These are phyloP conservation scores for Crossaster papposus DNA, from an alignment of 53 echinoderm and acorn worm species.

Conservation along the genomic window DNA sequence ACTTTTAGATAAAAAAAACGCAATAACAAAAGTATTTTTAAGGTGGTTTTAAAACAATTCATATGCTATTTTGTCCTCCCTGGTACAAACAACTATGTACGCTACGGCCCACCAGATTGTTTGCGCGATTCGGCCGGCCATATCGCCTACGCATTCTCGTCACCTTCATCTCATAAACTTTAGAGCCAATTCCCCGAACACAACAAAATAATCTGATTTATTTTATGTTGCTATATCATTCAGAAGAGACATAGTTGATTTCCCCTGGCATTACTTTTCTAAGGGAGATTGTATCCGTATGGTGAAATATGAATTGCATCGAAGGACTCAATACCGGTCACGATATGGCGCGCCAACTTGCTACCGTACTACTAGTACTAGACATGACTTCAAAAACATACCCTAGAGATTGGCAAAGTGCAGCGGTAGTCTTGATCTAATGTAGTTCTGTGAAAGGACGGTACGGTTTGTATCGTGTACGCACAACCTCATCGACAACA, in stretches of 20 bases:
- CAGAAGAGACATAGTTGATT: conserved; percentile 24
- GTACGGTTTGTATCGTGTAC: not conserved
- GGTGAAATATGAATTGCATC: not conserved
- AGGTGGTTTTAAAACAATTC: no score
- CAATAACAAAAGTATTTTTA: no score
- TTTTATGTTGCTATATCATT: conserved; percentile 11
- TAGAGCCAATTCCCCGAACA: not conserved
- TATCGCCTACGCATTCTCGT: not conserved
- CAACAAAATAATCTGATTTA: conserved; percentile 38
- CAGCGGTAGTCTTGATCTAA: not conserved
- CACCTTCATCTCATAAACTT: conserved; percentile 18
- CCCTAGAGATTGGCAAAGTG: not conserved
- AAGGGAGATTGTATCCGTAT: not conserved
- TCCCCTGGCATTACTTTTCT: not conserved
- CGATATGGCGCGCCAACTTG: not conserved
- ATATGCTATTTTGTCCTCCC: no score
- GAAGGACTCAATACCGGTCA: not conserved
- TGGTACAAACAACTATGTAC: no score
- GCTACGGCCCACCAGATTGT: not conserved
- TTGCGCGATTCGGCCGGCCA: not conserved
- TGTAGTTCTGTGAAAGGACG: not conserved
- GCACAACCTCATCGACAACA: no score
- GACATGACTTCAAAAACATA: not conserved
- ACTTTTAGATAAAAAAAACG: no score
- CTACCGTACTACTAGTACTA: not conserved